Evolutionary conservation across 2,113 vertebrate genomes (phyloP).

Genomic region (Furnarius figulus): DNA sequence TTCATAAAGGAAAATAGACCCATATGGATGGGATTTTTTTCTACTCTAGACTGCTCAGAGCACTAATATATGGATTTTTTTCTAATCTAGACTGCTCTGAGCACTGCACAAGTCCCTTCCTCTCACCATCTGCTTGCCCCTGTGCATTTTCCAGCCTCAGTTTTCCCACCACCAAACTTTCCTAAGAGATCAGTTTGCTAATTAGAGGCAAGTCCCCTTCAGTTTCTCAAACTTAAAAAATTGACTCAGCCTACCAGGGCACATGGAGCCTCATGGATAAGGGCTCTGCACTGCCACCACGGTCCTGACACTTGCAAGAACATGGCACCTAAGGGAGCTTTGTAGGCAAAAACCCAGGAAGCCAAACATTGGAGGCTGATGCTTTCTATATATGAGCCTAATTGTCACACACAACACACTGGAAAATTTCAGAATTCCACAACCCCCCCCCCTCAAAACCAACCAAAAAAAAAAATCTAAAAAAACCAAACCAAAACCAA

Average conservation of each 20-base stretch:
- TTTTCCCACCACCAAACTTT: not conserved
- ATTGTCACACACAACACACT: not conserved
- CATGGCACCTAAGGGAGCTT: not conserved
- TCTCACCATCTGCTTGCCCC: not conserved
- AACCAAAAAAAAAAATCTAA: too few relatives aligned
- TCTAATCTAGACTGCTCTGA: not conserved
- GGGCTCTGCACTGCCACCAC: not conserved
- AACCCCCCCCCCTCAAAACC: too few relatives aligned
- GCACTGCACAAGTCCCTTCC: not conserved
- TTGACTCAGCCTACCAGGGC: not conserved
- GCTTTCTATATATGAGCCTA: not conserved
- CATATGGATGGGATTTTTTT: too few relatives aligned
- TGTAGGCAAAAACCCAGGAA: not conserved
- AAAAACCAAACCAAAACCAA: not conserved
- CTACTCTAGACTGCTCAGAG: not conserved
- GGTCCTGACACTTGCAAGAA: not conserved
- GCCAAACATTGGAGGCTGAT: not conserved
- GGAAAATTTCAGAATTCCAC: not conserved
- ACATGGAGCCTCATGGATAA: accelerated
- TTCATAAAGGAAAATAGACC: not conserved
- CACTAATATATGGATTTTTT: not conserved
- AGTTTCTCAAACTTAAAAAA: not conserved
- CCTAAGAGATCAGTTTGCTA: accelerated
- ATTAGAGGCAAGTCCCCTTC: not conserved
- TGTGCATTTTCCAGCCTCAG: not conserved